A percentile compares a stretch with the other conserved stretches of the same genome.
Conservation (phyloP, 2,888 invertebrate species). For the Sisyra nigra region DNA sequence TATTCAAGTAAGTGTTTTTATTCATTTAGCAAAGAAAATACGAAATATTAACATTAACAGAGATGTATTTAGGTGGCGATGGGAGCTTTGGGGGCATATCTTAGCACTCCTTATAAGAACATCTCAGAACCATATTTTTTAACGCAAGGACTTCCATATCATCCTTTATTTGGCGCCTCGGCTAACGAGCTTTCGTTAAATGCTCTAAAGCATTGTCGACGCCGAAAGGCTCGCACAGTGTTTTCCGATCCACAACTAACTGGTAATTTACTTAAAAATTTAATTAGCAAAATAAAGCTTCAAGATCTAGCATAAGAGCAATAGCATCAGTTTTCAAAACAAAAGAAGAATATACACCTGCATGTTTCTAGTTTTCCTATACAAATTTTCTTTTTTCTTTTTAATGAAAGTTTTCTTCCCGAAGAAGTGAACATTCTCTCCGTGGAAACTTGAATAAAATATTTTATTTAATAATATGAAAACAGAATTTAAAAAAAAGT, state of each 20-base stretch:
- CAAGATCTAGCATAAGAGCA: too few relatives aligned
- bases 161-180: constrained; percentile 43
- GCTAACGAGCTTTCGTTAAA: constrained; percentile 50
- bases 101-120: constrained; percentile 49
- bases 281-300: neutral
- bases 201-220: constrained; percentile 81
- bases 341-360: too few relatives aligned
- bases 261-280: constrained; percentile 17
- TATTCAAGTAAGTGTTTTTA: constrained; percentile 28
- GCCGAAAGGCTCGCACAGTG: constrained; percentile 91
- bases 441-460: too few relatives aligned
- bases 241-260: constrained; percentile 67
- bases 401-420: too few relatives aligned
- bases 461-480: too few relatives aligned
- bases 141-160: constrained; percentile 50
- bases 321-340: too few relatives aligned
- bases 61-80: constrained; percentile 32
- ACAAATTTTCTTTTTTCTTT: too few relatives aligned
- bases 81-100: constrained; percentile 49
- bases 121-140: constrained; percentile 56
- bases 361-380: too few relatives aligned
- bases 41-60: too few relatives aligned
- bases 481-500: too few relatives aligned
- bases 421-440: too few relatives aligned
- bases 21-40: too few relatives aligned